Evolutionary conservation across 2,888 invertebrate species (phyloP).

Genomic region (Tinea pellionella): DNA sequence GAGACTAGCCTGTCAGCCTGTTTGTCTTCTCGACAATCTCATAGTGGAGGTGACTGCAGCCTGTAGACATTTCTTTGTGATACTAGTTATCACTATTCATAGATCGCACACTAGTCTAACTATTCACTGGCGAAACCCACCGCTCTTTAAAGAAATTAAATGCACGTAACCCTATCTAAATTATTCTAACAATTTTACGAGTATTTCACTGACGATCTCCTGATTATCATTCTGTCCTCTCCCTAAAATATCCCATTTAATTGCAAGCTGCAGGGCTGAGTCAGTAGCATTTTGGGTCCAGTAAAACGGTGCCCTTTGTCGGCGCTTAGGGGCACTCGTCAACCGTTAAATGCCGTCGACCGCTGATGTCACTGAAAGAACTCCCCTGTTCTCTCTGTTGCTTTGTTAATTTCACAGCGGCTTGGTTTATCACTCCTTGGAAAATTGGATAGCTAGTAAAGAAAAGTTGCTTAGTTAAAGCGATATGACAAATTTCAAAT

Average conservation of each 20-base stretch:
- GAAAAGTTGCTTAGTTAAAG: neutral
- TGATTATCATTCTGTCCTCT: slow-evolving; percentile 19
- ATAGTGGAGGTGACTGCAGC: too few species aligned
- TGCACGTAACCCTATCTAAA: neutral
- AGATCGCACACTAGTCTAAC: too few species aligned
- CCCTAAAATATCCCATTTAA: slow-evolving; percentile 1
- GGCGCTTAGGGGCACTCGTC: slow-evolving; percentile 51
- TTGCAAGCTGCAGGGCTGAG: slow-evolving; percentile 4
- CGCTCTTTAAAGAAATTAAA: too few species aligned
- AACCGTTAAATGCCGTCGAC: slow-evolving; percentile 44
- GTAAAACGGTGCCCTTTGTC: slow-evolving; percentile 50
- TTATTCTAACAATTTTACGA: neutral
- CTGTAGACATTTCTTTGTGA: too few species aligned
- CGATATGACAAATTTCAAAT: too few species aligned
- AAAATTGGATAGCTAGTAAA: neutral
- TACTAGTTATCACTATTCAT: too few species aligned
- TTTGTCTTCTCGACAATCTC: too few species aligned
- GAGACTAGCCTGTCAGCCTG: too few species aligned
- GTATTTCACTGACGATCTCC: slow-evolving; percentile 18
- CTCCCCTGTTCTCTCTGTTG: slow-evolving; percentile 21
- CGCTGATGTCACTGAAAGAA: slow-evolving; percentile 21
- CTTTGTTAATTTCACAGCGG: slow-evolving; percentile 55
- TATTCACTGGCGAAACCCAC: too few species aligned
- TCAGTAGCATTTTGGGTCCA: slow-evolving; percentile 26
- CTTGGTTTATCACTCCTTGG: slow-evolving; percentile 22